A percentile compares a stretch with the other conserved stretches of the same genome.
These are phyloP conservation scores for Galagoides demidoff DNA, from an alignment of 2,797 vertebrate species.

Conservation along the genomic window DNA sequence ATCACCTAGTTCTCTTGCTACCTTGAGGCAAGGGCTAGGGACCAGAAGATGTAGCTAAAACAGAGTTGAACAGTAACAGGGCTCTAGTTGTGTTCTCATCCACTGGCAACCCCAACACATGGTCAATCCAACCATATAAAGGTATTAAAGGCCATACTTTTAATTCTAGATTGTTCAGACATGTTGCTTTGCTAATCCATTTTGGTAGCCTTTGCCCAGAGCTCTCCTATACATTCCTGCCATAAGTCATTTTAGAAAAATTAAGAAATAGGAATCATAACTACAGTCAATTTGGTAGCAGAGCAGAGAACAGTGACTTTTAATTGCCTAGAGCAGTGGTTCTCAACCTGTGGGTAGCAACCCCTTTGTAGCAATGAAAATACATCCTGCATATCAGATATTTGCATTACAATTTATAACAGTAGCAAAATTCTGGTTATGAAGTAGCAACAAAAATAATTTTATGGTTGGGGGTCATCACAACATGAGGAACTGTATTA, in stretches of 20 bases:
- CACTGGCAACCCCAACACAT: not conserved
- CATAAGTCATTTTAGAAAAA: not conserved
- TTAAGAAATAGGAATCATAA: not conserved
- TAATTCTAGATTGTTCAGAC: not conserved
- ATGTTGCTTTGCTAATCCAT: not conserved
- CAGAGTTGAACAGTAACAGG: not conserved
- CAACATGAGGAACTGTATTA: too few species aligned
- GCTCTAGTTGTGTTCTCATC: not conserved
- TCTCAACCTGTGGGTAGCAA: too few species aligned
- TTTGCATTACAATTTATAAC: too few species aligned
- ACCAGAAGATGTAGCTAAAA: not conserved
- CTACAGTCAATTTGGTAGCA: conserved; percentile 9
- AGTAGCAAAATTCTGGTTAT: too few species aligned
- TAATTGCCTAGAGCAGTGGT: too few species aligned
- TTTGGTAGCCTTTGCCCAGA: conserved; percentile 40
- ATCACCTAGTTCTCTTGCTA: not conserved
- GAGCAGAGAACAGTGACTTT: not conserved
- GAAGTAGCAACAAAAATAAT: too few species aligned
- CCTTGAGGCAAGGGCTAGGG: not conserved
- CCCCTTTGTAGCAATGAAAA: too few species aligned
- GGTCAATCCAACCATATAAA: not conserved
- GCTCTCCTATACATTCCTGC: conserved; percentile 1
- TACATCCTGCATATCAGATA: too few species aligned
- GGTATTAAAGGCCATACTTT: not conserved
- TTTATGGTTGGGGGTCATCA: too few species aligned